phyloP scores from a whole-genome alignment of 2,113 vertebrate genomes.

The Daphoenositta chrysoptera region DNA sequence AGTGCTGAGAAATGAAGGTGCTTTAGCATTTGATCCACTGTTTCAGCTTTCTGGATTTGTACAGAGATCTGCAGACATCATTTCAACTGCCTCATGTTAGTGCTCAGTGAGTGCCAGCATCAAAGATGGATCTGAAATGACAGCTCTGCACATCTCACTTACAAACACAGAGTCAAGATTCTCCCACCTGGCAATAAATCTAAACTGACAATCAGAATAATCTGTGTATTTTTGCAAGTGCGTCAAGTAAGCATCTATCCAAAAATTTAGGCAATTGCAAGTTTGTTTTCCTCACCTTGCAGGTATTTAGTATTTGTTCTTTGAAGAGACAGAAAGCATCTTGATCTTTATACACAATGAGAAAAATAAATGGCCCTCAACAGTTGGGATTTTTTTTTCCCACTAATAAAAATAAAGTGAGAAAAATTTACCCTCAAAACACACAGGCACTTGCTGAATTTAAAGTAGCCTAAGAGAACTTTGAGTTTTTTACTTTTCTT shows the following conservation, averaged over 20 bases:
- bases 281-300: background rate
- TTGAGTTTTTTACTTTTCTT: background rate
- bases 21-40: background rate
- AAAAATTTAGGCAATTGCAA: background rate
- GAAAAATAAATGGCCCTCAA: background rate
- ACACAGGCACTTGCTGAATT: background rate
- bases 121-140: background rate
- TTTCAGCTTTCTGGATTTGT: background rate
- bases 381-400: background rate
- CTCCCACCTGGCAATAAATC: background rate
- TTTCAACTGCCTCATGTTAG: background rate
- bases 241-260: background rate
- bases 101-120: background rate
- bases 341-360: background rate
- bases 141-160: background rate
- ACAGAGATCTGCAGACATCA: background rate
- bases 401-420: background rate
- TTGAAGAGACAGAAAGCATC: background rate
- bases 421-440: background rate
- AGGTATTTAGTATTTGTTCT: background rate
- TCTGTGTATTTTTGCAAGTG: background rate
- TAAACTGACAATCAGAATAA: background rate
- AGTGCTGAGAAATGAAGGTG: background rate
- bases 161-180: background rate
- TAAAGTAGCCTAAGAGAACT: background rate